Evolutionary conservation across 1,140 invertebrate species (phyloP), one percentile per base, ranked within the genome.

Genomic region (Argopecten irradians): DNA sequence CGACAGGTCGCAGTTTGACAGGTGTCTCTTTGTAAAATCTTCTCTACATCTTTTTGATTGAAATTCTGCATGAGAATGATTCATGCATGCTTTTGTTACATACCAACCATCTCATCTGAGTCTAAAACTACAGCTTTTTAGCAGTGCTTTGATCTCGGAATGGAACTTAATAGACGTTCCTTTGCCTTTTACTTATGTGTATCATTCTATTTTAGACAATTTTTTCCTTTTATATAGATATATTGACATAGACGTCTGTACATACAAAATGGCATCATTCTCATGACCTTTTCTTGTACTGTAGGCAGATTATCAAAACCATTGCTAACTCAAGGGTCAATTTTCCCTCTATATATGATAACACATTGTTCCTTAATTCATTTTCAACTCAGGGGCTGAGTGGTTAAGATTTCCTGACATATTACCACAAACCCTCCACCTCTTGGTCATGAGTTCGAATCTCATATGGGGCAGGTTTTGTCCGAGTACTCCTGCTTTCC

Each of bases 41-140:
- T 71, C 28, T 28, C 55, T 28, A 71, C n/a, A 71, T 71, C 5
- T 46, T 71, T 71, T 5, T 71, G n/a, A n/a, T 28, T 71, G 55
- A 71, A 71, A 71, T 19, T 39, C 28, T 71, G 55, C 55, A 71
- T 71, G 55, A 71, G 5, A 28, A 28, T 71, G 7, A 71, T 28
- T 71, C 55, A 71, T 71, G 55, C 55, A 71, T 71, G 55, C 55
- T 71, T 71, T 71, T n/a, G n/a, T n/a, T 71, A 71, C 28, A 71
- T 71, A 71, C 28, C n/a, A n/a, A n/a, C n/a, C n/a, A 71, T 71
- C n/a, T 71, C 22, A 28, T n/a, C 55, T 28, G 22, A 28, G 5
- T 71, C 22, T 71, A n/a, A 28, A 71, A 71, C 11, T 71, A 71
- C n/a, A 71, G 55, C 55, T 71, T n/a, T n/a, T 71, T 28, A 71